A percentile compares a stretch with the other conserved stretches of the same genome.
Evolutionary conservation across 2,797 vertebrate genomes (phyloP).

Genomic region (Furcifer pardalis): DNA sequence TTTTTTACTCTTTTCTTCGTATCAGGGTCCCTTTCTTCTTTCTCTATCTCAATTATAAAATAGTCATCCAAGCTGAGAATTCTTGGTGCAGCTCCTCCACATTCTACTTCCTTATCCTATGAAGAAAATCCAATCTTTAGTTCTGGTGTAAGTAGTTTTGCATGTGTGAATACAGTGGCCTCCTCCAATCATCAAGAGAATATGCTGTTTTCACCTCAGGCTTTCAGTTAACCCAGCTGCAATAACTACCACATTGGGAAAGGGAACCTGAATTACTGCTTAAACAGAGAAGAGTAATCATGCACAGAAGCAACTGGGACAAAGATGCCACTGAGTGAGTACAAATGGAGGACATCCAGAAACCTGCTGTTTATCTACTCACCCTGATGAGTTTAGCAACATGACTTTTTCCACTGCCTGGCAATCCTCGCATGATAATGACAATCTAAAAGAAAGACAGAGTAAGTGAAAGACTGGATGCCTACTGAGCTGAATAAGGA

Average conservation of each 20-base stretch:
- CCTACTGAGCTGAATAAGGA: slow-evolving; percentile 3
- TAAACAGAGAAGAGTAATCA: slow-evolving; percentile 16
- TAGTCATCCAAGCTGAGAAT: slow-evolving; percentile 97
- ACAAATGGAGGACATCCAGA: not conserved
- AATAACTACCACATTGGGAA: not conserved
- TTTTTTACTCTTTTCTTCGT: slow-evolving; percentile 92
- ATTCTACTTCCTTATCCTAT: slow-evolving; percentile 98
- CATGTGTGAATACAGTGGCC: not conserved
- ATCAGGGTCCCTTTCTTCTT: slow-evolving; percentile 93
- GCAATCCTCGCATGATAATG: slow-evolving; percentile 97
- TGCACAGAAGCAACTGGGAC: fast-evolving
- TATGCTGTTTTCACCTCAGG: not conserved
- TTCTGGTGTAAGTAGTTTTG: not conserved
- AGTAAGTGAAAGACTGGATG: not conserved
- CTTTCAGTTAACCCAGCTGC: not conserved
- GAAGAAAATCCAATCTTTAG: slow-evolving; percentile 31
- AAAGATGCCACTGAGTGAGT: not conserved
- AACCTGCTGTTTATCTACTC: slow-evolving; percentile 61
- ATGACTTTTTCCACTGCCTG: slow-evolving; percentile 97
- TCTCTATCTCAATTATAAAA: slow-evolving; percentile 97
- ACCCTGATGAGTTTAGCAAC: slow-evolving; percentile 98
- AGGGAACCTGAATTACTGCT: not conserved
- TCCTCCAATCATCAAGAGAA: not conserved
- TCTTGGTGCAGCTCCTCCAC: slow-evolving; percentile 94
- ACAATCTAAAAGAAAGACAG: slow-evolving; percentile 87